A percentile compares a stretch with the other conserved stretches of the same genome.
Evolutionary conservation across 2,888 invertebrate species (phyloP).

Genomic region (Monochamus alternatus): DNA sequence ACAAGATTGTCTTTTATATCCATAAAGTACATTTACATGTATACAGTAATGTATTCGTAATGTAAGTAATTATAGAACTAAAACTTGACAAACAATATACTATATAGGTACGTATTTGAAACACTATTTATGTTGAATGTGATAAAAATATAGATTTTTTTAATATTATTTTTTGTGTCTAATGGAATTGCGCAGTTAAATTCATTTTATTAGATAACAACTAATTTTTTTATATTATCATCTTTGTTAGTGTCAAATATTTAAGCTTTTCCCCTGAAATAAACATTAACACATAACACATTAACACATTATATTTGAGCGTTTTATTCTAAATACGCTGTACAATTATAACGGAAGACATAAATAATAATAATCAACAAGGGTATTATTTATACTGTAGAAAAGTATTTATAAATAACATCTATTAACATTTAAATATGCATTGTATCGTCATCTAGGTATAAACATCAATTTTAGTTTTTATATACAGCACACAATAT

Average conservation of each 20-base stretch:
- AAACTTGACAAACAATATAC: background rate
- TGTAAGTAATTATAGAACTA: background rate
- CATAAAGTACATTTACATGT: slow-evolving; percentile 38
- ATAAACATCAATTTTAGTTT: slow-evolving; percentile 21
- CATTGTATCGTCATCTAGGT: slow-evolving; percentile 12
- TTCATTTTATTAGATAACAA: no score
- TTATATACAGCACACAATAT: slow-evolving; percentile 48
- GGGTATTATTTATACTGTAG: slow-evolving; percentile 10
- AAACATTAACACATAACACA: slow-evolving; percentile 33
- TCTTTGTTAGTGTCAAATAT: background rate
- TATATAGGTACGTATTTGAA: background rate
- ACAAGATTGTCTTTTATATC: slow-evolving; percentile 68
- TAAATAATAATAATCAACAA: slow-evolving; percentile 17
- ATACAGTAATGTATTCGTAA: slow-evolving; percentile 18
- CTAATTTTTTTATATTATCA: no score
- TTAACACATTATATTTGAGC: background rate
- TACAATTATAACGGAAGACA: slow-evolving; percentile 33
- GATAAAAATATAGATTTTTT: no score
- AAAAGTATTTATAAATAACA: slow-evolving; percentile 24
- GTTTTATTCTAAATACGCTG: background rate
- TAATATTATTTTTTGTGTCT: no score
- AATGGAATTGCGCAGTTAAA: no score
- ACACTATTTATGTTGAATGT: background rate
- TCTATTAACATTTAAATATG: slow-evolving; percentile 13
- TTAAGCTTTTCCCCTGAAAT: background rate